phyloP scores from a whole-genome alignment of 2,113 vertebrate genomes.

The Falco punctatus region DNA sequence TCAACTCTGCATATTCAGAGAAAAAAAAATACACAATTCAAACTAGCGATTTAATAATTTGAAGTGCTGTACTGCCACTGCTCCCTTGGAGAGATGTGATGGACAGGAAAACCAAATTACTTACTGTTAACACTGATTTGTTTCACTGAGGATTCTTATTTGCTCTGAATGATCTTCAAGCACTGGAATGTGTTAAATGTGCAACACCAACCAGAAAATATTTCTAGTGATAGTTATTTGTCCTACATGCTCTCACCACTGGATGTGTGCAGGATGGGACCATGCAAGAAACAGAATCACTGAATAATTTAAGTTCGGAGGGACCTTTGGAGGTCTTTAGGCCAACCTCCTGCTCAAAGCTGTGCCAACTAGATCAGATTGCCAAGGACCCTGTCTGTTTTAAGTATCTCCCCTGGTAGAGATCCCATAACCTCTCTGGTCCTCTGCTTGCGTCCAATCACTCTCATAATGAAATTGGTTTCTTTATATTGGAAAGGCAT shows the following conservation, averaged over 20 bases:
- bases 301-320: background rate
- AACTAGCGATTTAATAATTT: background rate
- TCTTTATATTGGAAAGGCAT: background rate
- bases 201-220: background rate
- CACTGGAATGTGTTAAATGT: background rate
- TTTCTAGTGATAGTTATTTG: background rate
- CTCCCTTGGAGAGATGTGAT: background rate
- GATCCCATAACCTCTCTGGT: background rate
- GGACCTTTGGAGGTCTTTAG: background rate
- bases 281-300: background rate
- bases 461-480: background rate
- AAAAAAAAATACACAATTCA: background rate
- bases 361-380: background rate
- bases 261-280: background rate
- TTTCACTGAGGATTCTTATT: background rate
- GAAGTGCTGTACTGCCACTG: background rate
- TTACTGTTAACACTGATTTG: background rate
- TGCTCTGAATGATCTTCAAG: background rate
- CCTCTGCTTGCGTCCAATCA: fast-evolving
- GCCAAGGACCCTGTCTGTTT: background rate
- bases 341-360: background rate
- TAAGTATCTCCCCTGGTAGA: background rate
- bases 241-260: background rate
- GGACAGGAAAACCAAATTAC: background rate
- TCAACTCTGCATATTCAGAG: background rate